phyloP scores from a whole-genome alignment of 2,888 invertebrate species.

The Synergus umbraculus region DNA sequence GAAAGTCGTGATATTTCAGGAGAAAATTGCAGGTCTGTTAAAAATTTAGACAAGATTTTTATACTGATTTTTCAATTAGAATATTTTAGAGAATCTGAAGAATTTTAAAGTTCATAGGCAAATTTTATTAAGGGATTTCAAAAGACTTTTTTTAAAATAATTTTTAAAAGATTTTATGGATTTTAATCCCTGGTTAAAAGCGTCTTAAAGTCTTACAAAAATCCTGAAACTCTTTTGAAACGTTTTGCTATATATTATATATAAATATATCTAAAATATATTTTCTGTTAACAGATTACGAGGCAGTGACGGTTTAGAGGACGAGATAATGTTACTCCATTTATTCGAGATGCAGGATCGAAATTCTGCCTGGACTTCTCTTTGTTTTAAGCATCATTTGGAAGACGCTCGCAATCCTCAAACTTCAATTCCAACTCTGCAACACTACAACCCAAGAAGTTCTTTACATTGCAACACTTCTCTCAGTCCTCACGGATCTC shows the following conservation, averaged over 20 bases:
- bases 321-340: constrained; percentile 81
- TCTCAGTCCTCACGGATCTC: constrained; percentile 52
- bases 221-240: too few species aligned
- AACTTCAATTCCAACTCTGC: constrained; percentile 58
- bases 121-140: neutral
- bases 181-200: too few species aligned
- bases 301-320: constrained; percentile 74
- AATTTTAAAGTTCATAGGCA: constrained; percentile 4
- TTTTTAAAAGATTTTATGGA: neutral
- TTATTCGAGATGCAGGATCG: constrained; percentile 79
- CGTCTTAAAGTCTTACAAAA: too few species aligned
- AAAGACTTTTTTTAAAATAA: neutral
- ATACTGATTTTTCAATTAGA: too few species aligned
- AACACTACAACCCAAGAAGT: constrained; percentile 60
- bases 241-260: neutral
- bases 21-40: constrained; percentile 63
- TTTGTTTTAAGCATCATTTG: constrained; percentile 66
- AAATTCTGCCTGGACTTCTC: constrained; percentile 70
- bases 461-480: constrained; percentile 57
- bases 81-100: too few species aligned
- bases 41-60: neutral
- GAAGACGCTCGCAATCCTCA: constrained; percentile 63
- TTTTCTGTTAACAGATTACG: constrained; percentile 53
- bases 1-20: constrained; percentile 58
- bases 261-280: neutral